These are phyloP conservation scores for Ectemnius lituratus DNA, from an alignment of 2,888 invertebrate species.

Conservation along the genomic window DNA sequence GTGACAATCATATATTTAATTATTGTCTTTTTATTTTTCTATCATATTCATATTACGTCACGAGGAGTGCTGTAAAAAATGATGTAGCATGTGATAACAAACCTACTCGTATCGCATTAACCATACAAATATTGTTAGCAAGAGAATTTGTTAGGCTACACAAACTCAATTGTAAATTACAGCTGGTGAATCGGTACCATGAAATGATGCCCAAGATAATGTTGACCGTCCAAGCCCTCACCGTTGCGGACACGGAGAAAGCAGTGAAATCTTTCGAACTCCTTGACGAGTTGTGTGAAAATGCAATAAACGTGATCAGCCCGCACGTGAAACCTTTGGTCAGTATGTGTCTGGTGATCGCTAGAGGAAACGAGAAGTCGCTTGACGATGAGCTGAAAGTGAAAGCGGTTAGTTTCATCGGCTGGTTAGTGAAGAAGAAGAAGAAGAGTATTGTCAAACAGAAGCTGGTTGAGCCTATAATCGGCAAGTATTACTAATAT, in stretches of 20 bases:
- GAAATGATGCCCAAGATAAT: conserved; percentile 83
- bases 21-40: background rate
- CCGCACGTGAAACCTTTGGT: conserved; percentile 83
- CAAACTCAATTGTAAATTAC: background rate
- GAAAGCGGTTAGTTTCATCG: conserved; percentile 84
- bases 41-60: too few relatives aligned
- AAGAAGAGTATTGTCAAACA: conserved; percentile 86
- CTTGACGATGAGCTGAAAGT: conserved; percentile 83
- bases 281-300: conserved; percentile 83
- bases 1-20: conserved; percentile 43
- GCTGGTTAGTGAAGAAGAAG: conserved; percentile 83
- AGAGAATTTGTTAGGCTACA: too few relatives aligned
- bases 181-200: conserved; percentile 81
- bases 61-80: background rate
- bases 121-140: too few relatives aligned
- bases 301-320: conserved; percentile 81
- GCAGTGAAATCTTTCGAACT: conserved; percentile 83
- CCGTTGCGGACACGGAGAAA: conserved; percentile 80
- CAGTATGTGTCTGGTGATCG: conserved; percentile 81
- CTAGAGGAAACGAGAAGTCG: conserved; percentile 80
- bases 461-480: conserved; percentile 84
- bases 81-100: too few relatives aligned
- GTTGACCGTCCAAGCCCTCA: conserved; percentile 81
- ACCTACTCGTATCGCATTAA: too few relatives aligned
- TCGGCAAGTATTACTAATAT: conserved; percentile 59